Evolutionary conservation across 2,113 vertebrate genomes (phyloP), one percentile per base, ranked within the genome.

Genomic region (Pithys albifrons): DNA sequence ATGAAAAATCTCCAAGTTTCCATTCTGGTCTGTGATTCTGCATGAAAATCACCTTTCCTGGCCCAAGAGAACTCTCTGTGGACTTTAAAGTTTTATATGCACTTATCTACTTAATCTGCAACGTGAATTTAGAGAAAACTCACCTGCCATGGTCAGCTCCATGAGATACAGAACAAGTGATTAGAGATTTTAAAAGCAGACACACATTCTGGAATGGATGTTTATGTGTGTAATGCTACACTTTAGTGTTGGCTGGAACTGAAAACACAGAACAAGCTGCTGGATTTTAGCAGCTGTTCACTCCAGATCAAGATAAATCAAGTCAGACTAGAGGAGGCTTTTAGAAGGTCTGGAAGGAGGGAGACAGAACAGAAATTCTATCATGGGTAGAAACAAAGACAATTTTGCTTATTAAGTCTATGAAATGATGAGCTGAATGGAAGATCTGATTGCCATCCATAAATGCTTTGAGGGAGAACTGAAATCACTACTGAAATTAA

Each of bases 401-500:
- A 14, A 20, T 18, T 49, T 37, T 65, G 6, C 62, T 54, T 62
- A 54, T 27, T 41, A 19, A 35, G 12, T 31, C 37, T 76, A 33
- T 29, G 7, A 35, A 71, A 41, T 15, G 14, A 62, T 28, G 74
- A 77, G 31, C 31, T 58, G 83, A 89, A 74, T 46, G 37, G 43
- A 70, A 66, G 37, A 28, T 33, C 37, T 84, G 41, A 71, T 74
- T 85, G 16, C 7, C 41, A 76, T 79, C 37, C 75, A 57, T 82
- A 65, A 93, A 72, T 39, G 17, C 45, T 41, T 19, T 19, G 28
- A 27, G 19, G 39, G 58, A 65, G 41, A 65, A 65, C 4, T 57
- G n/a, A 97, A 95, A 79, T 70, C 94, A 83, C 28, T 71, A 48
- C 31, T 79, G 85, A 91, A 90, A 95, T 90, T 84, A 93, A 66